Evolutionary conservation across 2,113 vertebrate genomes (phyloP).

Genomic region (Upupa epops): DNA sequence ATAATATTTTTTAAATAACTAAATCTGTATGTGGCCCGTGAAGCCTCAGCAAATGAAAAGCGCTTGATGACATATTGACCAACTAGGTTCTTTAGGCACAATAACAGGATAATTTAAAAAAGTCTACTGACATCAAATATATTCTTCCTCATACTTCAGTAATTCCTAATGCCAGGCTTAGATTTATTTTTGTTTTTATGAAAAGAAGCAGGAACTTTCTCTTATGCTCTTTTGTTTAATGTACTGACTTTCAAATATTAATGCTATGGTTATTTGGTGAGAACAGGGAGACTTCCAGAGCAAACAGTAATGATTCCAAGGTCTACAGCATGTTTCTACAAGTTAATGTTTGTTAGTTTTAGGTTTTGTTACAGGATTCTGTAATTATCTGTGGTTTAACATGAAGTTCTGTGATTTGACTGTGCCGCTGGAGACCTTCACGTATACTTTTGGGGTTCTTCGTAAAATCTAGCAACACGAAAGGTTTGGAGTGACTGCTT

Average conservation of each 20-base stretch:
- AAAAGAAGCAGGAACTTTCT: not conserved
- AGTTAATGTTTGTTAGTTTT: slow-evolving; percentile 51
- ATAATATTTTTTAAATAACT: not conserved
- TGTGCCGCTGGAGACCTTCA: slow-evolving; percentile 36
- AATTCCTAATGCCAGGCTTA: not conserved
- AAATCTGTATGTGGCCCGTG: not conserved
- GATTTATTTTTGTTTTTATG: not conserved
- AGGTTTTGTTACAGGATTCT: not conserved
- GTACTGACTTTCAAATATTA: not conserved
- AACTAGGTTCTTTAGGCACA: not conserved
- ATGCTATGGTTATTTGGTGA: slow-evolving; percentile 24
- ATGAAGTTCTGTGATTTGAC: slow-evolving; percentile 60
- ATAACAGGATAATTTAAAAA: not conserved
- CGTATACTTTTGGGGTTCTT: not conserved
- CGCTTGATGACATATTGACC: not conserved
- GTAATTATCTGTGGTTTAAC: too few relatives aligned
- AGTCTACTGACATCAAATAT: not conserved
- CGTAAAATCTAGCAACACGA: slow-evolving; percentile 2
- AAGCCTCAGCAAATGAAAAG: not conserved
- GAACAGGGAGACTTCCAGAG: slow-evolving; percentile 43
- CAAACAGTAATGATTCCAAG: slow-evolving; percentile 43
- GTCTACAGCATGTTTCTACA: slow-evolving; percentile 40
- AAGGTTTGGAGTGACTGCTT: not conserved
- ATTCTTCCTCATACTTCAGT: not conserved
- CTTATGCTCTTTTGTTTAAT: not conserved